Evolutionary conservation across 1,140 invertebrate genomes (phyloP).

Genomic region (Drosophila melanogaster): Release_6_plus_ISO1_MT NC_004354.4:7730001-7730500

Average conservation of each 20-base stretch:
- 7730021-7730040: constrained; percentile 68
- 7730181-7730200: constrained; percentile 62
- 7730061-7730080: constrained; percentile 75
- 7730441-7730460: constrained; percentile 66
- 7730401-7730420: constrained; percentile 67
- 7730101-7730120: constrained; percentile 64
- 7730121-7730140: constrained; percentile 44
- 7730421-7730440: constrained; percentile 58
- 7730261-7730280: constrained; percentile 67
- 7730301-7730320: constrained; percentile 71
- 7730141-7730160: constrained; percentile 58
- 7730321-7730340: constrained; percentile 81
- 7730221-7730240: constrained; percentile 73
- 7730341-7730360: constrained; percentile 66
- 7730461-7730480: constrained; percentile 64
- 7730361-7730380: constrained; percentile 79
- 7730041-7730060: constrained; percentile 72
- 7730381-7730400: constrained; percentile 79
- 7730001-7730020: constrained; percentile 51
- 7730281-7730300: constrained; percentile 63
- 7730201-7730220: constrained; percentile 72
- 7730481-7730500: constrained; percentile 70
- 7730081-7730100: constrained; percentile 80
- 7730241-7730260: constrained; percentile 69
- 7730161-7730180: constrained; percentile 55